Percentiles rank a stretch among this genome's conserved stretches.
Conservation (phyloP, 2,113 vertebrate species). For the Saccopteryx bilineata region DNA sequence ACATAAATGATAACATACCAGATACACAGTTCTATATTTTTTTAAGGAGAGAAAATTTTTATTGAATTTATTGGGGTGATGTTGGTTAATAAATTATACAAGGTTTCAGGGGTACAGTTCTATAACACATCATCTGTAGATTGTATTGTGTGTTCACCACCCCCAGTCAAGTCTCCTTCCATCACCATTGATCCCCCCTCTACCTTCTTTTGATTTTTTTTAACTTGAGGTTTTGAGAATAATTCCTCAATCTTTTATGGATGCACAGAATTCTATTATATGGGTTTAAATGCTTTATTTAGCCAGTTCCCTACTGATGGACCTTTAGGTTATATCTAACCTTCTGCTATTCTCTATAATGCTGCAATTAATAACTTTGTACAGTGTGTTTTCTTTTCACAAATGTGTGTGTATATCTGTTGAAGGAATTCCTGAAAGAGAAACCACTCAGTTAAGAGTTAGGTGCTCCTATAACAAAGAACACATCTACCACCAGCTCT, state of each 20-base stretch:
- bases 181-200: too few relatives aligned
- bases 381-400: not conserved
- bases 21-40: not conserved
- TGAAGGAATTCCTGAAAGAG: not conserved
- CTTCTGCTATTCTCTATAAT: not conserved
- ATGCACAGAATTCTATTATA: not conserved
- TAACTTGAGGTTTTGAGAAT: not conserved
- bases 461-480: not conserved
- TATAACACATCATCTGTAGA: too few relatives aligned
- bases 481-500: not conserved
- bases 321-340: not conserved
- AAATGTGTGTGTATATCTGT: not conserved
- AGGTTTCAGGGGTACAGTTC: too few relatives aligned
- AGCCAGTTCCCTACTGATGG: not conserved
- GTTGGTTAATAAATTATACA: too few relatives aligned
- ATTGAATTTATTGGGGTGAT: too few relatives aligned
- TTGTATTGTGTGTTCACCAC: too few relatives aligned
- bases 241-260: not conserved
- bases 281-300: constrained; percentile 9
- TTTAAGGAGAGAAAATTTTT: too few relatives aligned
- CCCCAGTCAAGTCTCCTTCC: too few relatives aligned
- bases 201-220: not conserved
- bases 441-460: not conserved
- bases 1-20: not conserved
- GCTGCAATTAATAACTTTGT: not conserved